Evolutionary conservation across 2,888 invertebrate genomes (phyloP), one percentile per base, ranked within the genome.

Genomic region (Mythimna lalbum): DNA sequence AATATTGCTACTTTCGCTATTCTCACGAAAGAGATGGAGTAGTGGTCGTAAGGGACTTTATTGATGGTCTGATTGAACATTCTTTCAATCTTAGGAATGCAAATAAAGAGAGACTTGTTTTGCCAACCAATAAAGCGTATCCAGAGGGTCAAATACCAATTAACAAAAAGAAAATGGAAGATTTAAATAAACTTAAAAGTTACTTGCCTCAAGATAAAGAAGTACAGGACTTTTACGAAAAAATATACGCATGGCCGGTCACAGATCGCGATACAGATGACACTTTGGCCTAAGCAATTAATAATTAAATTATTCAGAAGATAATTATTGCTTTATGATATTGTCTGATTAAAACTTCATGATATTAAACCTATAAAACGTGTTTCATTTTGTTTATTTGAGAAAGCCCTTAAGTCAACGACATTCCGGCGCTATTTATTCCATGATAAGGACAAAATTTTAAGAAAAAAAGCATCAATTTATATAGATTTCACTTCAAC

Each of bases 121-220:
- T 65, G 56, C 56, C 65, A 57, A 65, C 27, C 57, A 47, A 57
- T 23, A 55, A 65, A 57, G 65, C 65, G 56, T 65, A 57, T 65
- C 57, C 57, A 57, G 57, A 65, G 57, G 56, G 57, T 50, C 65
- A 65, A 65, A 65, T 65, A 33, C 31, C 65, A 43, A 65, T 65
- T 65, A 65, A 57, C 49, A 50, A 57, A 65, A 65, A 65, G 39
- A 65, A 65, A 57, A 65, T 65, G 56, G 65, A 65, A 57, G 47
- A 57, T 49, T 57, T 65, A 57, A 47, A 64, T 43, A 64, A 64
- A 64, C 65, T 57, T 56, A 66, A 47, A 66, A 66, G 49, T 66
- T 66, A 66, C 65, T 66, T 66, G 65, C 65, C 65, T 43, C 56
- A 66, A 56, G 63, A 63, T 52, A 50, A 63, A 53, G 65, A 66